Conservation (phyloP, 2,888 invertebrate species). For the Caenorhabditis sulstoni region DNA sequence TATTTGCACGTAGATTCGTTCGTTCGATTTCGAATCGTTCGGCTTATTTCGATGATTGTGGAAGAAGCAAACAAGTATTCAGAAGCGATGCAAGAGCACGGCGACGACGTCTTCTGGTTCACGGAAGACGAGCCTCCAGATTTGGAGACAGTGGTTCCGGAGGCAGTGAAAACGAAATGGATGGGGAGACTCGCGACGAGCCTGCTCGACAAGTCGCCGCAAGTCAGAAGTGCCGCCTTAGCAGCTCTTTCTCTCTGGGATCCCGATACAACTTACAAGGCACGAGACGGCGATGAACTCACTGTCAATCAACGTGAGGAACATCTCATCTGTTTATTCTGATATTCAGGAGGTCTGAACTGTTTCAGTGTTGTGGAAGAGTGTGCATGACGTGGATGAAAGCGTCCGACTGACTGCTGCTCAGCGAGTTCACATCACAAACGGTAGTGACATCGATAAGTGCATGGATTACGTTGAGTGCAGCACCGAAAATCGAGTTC, state of each 20-base stretch:
- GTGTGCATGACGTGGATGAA: constrained; percentile 51
- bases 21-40: constrained; percentile 15
- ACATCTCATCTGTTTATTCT: background rate
- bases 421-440: constrained; percentile 38
- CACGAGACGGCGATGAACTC: constrained; percentile 3
- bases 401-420: constrained; percentile 34
- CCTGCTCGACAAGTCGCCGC: constrained; percentile 44
- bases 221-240: constrained; percentile 24
- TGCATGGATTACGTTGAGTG: constrained; percentile 47
- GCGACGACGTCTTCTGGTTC: constrained; percentile 28
- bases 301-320: constrained; percentile 38
- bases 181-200: constrained; percentile 26
- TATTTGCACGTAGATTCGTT: constrained; percentile 30
- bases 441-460: constrained; percentile 33
- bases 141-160: constrained; percentile 28
- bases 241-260: constrained; percentile 35
- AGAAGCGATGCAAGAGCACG: constrained; percentile 37
- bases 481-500: constrained; percentile 37
- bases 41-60: constrained; percentile 18
- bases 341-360: background rate
- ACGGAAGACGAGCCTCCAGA: constrained; percentile 25
- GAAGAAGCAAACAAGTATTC: constrained; percentile 32
- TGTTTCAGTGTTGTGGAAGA: constrained; percentile 41
- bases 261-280: constrained; percentile 2
- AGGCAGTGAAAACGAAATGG: constrained; percentile 39